phyloP scores from a whole-genome alignment of 2,113 vertebrate species.

The Oxygymnocypris stewartii region DNA sequence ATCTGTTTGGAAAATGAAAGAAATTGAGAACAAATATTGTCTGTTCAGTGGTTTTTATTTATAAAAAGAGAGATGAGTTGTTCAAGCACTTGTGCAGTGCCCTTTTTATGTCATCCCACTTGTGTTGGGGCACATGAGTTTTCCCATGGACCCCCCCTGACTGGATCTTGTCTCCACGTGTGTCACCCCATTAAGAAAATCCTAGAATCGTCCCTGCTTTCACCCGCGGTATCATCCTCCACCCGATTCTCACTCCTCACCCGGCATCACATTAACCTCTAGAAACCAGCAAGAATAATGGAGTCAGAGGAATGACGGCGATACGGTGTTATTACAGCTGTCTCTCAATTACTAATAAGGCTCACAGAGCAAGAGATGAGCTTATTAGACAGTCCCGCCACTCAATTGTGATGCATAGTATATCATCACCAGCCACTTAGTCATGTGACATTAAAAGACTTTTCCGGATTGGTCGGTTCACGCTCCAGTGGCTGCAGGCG shows the following conservation, averaged over 20 bases:
- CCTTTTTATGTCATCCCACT: no score
- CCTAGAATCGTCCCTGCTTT: background rate
- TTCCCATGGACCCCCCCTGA: no score
- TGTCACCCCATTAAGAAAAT: no score
- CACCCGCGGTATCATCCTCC: conserved; percentile 26
- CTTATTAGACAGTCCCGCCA: conserved; percentile 29
- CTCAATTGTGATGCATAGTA: conserved; percentile 34
- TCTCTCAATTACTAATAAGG: conserved; percentile 52
- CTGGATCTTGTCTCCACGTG: no score
- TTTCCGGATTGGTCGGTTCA: conserved; percentile 46
- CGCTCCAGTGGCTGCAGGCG: conserved; percentile 17
- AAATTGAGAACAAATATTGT: no score
- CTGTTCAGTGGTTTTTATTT: no score
- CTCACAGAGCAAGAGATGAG: conserved; percentile 42
- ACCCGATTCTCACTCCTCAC: conserved; percentile 27
- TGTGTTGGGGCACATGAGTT: no score
- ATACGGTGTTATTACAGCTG: conserved; percentile 63
- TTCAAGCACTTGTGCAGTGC: no score
- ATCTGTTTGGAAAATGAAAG: no score
- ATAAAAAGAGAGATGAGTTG: no score
- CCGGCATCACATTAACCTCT: conserved; percentile 52
- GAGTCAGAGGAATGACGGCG: conserved; percentile 52
- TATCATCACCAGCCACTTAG: conserved; percentile 20
- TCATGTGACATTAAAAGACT: conserved; percentile 38
- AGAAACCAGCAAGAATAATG: conserved; percentile 59